phyloP scores from a whole-genome alignment of 1,140 invertebrate species.

The Trichogramma pretiosum region DNA sequence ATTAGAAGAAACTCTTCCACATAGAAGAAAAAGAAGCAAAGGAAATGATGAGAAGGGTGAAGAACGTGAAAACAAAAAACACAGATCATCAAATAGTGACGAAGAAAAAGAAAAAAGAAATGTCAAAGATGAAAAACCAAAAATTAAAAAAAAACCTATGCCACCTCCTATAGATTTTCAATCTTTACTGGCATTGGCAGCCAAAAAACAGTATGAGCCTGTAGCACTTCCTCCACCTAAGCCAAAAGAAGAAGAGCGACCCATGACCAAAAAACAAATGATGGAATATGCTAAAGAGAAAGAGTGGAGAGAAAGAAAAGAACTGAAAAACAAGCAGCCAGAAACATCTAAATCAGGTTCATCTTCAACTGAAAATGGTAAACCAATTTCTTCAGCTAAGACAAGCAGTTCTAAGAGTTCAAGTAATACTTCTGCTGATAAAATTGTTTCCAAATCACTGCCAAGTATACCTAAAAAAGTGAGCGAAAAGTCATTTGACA shows the following conservation, averaged over 20 bases:
- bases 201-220: constrained; percentile 74
- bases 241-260: constrained; percentile 54
- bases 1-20: constrained; percentile 60
- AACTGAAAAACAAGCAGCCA: constrained; percentile 24
- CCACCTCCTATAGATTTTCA: constrained; percentile 68
- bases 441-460: constrained; percentile 8
- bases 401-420: not conserved
- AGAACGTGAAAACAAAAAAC: constrained; percentile 8
- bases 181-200: constrained; percentile 67
- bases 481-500: too few species aligned
- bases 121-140: constrained; percentile 44
- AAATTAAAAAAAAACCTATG: constrained; percentile 47
- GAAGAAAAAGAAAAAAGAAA: constrained; percentile 20
- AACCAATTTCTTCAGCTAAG: not conserved
- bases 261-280: constrained; percentile 74
- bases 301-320: constrained; percentile 47
- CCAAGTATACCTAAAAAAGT: constrained; percentile 13
- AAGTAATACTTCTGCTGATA: constrained; percentile 1
- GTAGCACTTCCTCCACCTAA: constrained; percentile 53
- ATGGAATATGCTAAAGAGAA: constrained; percentile 57
- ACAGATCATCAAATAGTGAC: constrained; percentile 11
- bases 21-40: constrained; percentile 58
- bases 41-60: constrained; percentile 39
- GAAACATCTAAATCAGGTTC: not conserved
- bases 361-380: constrained; percentile 7